Base-by-base conservation (phyloP, 2,888 invertebrate genomes). In the Andrena bicolor region DNA sequence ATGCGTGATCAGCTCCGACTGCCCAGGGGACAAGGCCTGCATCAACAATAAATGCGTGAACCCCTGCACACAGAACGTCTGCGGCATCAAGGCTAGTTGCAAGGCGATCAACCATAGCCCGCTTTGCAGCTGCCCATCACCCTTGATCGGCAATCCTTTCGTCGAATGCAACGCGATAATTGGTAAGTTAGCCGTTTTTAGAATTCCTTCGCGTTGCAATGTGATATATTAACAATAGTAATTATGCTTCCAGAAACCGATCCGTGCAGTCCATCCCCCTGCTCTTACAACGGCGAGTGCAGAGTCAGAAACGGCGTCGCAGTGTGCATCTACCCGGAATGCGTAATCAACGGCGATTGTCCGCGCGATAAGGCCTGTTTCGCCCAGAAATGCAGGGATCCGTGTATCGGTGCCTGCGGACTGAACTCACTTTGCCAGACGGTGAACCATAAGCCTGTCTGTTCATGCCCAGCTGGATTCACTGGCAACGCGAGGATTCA, bases 311-410 rank as follows among this genome's bases (percentile, higher is more conserved):
- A 97, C 83, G 95, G 95, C 20, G 95, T 95, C 3, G 97, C 97
- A 0, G 95, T 96, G 70, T 98, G 98, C 91, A 95, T 96, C 73
- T 98, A 97, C 93, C 98, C 98, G 0, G 98, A 98, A 93, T 98
- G 98, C 93, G 95, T 98, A 2, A 96, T 97, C 72, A 98, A 98
- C 91, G 96, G 97, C n/a, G 98, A 98, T 89, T 98, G 98, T 94
- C 95, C 97, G 0, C 95, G 97, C 75, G 96, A 97, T 85, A 96
- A 96, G 88, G 96, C 97, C 1, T 98, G 98, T 91, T 96, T 97
- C 90, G 96, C 96, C 53, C 97, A 97, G 86, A 97, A 97, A 92
- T 98, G 98, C 91, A 95, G 96, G 80, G 97, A 98, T 94, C 98
- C 98, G 53, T 97, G 98, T 91, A 95, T 96, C 73, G 97, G 96